Percentiles rank a stretch among this genome's conserved stretches.
Evolutionary conservation across 64 coral and sea anemone genomes (phyloP).

Genomic region (Actinia tenebrosa): DNA sequence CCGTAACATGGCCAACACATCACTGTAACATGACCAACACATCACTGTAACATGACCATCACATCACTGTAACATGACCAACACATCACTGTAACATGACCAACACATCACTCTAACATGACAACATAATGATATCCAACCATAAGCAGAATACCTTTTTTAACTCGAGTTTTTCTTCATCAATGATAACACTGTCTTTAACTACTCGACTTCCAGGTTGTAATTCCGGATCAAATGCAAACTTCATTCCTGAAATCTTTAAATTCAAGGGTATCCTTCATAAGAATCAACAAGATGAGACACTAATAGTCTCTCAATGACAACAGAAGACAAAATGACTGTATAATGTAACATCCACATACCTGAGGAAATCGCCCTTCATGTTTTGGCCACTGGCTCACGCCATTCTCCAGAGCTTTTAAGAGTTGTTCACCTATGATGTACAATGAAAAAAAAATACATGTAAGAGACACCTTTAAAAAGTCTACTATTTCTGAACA

Average conservation of each 20-base stretch:
- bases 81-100: too few relatives aligned
- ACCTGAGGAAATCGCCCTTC: slow-evolving; percentile 98
- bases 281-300: neutral
- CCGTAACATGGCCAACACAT: neutral
- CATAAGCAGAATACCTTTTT: slow-evolving; percentile 43
- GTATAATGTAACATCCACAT: neutral
- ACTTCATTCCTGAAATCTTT: slow-evolving; percentile 88
- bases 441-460: neutral
- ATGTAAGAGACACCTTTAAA: neutral
- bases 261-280: neutral
- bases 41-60: neutral
- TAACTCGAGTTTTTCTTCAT: slow-evolving; percentile 34
- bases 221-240: slow-evolving; percentile 67
- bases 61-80: too few relatives aligned
- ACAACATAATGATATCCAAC: neutral
- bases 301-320: neutral
- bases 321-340: neutral
- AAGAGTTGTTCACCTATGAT: slow-evolving; percentile 72
- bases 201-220: slow-evolving; percentile 63
- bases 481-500: neutral
- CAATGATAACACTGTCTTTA: slow-evolving; percentile 55
- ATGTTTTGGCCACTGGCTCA: slow-evolving; percentile 93
- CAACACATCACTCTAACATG: too few relatives aligned
- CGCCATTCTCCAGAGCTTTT: slow-evolving; percentile 86
- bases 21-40: neutral